Evolutionary conservation across 2,888 invertebrate species (phyloP).

Genomic region (Drosophila ustulata): DNA sequence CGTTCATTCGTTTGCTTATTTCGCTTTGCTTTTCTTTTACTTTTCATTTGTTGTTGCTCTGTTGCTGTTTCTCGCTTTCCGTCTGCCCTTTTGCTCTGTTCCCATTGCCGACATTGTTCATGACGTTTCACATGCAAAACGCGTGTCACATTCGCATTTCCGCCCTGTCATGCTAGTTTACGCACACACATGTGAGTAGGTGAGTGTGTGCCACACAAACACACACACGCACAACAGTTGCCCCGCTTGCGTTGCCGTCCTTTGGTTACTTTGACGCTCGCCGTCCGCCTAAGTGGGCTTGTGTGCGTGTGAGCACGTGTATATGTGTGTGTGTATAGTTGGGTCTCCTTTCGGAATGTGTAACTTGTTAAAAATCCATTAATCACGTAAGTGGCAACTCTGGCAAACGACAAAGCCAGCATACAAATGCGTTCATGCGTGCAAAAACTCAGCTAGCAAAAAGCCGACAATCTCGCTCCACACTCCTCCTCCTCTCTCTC

Average conservation of each 20-base stretch:
- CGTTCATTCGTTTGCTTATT: constrained; percentile 4
- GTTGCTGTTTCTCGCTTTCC: not conserved
- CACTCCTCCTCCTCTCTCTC: constrained; percentile 1
- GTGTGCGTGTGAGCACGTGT: constrained; percentile 19
- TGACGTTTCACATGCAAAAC: constrained; percentile 82
- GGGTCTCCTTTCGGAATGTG: constrained; percentile 61
- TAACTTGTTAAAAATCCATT: constrained; percentile 83
- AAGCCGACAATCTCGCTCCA: constrained; percentile 58
- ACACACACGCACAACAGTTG: constrained; percentile 56
- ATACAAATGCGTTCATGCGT: constrained; percentile 81
- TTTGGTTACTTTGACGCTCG: constrained; percentile 75
- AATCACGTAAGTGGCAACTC: constrained; percentile 82
- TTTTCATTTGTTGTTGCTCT: constrained; percentile 12
- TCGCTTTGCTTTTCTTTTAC: constrained; percentile 28
- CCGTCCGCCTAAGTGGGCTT: constrained; percentile 50
- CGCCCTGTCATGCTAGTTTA: constrained; percentile 80
- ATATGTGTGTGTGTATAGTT: constrained; percentile 42
- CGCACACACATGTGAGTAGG: constrained; percentile 24
- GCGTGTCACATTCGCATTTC: constrained; percentile 81
- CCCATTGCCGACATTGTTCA: constrained; percentile 62
- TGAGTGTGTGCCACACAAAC: constrained; percentile 11
- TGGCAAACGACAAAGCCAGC: constrained; percentile 78
- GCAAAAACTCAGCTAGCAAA: constrained; percentile 66
- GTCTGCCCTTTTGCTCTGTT: not conserved
- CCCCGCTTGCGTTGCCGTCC: constrained; percentile 28